Evolutionary conservation across 2,113 vertebrate genomes (phyloP).

Genomic region (Datnioides undecimradiatus): DNA sequence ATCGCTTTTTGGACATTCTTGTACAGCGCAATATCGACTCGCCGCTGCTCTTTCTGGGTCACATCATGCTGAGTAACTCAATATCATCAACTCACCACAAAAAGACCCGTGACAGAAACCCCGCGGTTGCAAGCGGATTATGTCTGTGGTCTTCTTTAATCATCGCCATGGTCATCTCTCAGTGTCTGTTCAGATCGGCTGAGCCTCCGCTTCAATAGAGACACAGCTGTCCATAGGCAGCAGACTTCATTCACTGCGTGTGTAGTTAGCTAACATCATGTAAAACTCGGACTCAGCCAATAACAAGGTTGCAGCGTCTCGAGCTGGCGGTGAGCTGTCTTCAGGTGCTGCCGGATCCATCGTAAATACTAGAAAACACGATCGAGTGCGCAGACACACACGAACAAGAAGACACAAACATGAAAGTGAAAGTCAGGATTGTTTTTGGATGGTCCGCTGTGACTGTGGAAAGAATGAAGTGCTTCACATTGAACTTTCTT

Average conservation of each 20-base stretch:
- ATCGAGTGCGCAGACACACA: too few species aligned
- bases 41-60: too few species aligned
- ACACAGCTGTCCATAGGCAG: too few species aligned
- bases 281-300: background rate
- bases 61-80: background rate
- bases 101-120: slow-evolving; percentile 18
- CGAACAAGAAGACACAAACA: too few species aligned
- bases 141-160: background rate
- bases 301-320: background rate
- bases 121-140: slow-evolving; percentile 21
- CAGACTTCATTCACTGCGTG: background rate
- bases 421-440: too few species aligned
- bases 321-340: background rate
- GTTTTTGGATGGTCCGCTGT: too few species aligned
- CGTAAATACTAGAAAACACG: too few species aligned
- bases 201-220: background rate
- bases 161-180: background rate
- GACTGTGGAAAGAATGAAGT: too few species aligned
- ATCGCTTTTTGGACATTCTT: too few species aligned
- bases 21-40: too few species aligned
- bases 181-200: background rate
- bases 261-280: background rate
- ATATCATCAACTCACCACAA: slow-evolving; percentile 40
- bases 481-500: too few species aligned
- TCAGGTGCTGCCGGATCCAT: background rate